Evolutionary conservation across 2,797 vertebrate species (phyloP).

Genomic region (Ctenopoma kingsleyae): DNA sequence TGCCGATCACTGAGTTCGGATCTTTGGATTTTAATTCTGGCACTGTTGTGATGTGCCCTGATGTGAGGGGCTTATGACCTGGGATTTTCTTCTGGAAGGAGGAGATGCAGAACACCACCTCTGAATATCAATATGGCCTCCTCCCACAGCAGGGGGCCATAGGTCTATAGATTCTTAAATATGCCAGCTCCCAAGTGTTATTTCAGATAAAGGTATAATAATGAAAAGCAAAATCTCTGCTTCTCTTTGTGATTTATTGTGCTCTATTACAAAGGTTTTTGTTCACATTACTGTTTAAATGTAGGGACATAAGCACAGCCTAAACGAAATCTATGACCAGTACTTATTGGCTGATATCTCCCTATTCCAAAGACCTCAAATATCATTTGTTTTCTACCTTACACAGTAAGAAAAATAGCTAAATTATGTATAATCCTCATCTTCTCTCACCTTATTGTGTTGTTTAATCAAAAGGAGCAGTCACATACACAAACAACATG

Average conservation of each 20-base stretch:
- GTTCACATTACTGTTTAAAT: conserved; percentile 7
- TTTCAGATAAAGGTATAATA: conserved; percentile 15
- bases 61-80: conserved; percentile 59
- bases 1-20: conserved; percentile 50
- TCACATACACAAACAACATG: conserved; percentile 8
- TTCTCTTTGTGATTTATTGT: conserved; percentile 9
- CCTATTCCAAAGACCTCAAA: conserved; percentile 23
- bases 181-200: conserved; percentile 12
- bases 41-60: conserved; percentile 34
- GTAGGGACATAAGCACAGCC: conserved; percentile 8
- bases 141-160: conserved; percentile 14
- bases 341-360: conserved; percentile 29
- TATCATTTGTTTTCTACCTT: conserved; percentile 33
- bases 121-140: conserved; percentile 60
- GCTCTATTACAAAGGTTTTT: conserved; percentile 8
- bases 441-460: conserved; percentile 30
- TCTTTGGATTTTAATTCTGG: conserved; percentile 49
- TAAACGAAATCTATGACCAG: conserved; percentile 29
- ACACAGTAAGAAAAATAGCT: conserved; percentile 44
- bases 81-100: conserved; percentile 55
- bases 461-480: conserved; percentile 52
- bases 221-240: not conserved
- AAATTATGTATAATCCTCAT: conserved; percentile 59
- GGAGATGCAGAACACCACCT: conserved; percentile 38
- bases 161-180: conserved; percentile 38